A percentile compares a stretch with the other conserved stretches of the same genome.
phyloP scores from a whole-genome alignment of 1,140 invertebrate genomes.

The Dysdera silvatica region DNA sequence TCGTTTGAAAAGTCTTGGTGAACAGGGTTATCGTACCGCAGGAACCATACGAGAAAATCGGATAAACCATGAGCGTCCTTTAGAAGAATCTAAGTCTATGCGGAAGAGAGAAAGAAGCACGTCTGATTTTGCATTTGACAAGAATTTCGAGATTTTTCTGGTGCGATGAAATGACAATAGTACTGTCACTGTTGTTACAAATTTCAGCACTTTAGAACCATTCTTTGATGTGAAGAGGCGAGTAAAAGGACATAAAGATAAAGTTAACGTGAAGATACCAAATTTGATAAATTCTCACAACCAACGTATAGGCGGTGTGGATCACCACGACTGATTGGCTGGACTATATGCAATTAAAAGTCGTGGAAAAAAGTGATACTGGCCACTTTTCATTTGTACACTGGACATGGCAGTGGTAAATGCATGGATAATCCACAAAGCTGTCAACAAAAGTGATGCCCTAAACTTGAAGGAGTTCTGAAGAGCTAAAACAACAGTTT shows the following conservation, averaged over 20 bases:
- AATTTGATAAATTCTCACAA: neutral
- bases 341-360: constrained; percentile 1
- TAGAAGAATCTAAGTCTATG: neutral
- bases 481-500: constrained; percentile 4
- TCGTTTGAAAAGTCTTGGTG: constrained; percentile 2
- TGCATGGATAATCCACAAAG: constrained; percentile 5
- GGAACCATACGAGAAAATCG: neutral
- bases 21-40: neutral
- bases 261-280: neutral
- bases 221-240: too few relatives aligned
- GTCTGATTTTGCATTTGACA: neutral
- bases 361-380: neutral
- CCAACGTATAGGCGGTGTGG: neutral
- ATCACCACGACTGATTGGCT: neutral
- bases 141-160: neutral
- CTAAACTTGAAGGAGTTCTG: neutral
- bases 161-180: too few relatives aligned
- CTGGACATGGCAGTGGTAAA: neutral
- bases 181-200: too few relatives aligned
- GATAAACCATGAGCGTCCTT: neutral
- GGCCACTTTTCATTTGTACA: neutral
- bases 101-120: too few relatives aligned
- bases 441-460: neutral
- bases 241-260: too few relatives aligned
- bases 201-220: too few relatives aligned